A percentile compares a stretch with the other conserved stretches of the same genome.
Evolutionary conservation across 2,797 vertebrate species (phyloP).

Genomic region (Chelon labrosus): DNA sequence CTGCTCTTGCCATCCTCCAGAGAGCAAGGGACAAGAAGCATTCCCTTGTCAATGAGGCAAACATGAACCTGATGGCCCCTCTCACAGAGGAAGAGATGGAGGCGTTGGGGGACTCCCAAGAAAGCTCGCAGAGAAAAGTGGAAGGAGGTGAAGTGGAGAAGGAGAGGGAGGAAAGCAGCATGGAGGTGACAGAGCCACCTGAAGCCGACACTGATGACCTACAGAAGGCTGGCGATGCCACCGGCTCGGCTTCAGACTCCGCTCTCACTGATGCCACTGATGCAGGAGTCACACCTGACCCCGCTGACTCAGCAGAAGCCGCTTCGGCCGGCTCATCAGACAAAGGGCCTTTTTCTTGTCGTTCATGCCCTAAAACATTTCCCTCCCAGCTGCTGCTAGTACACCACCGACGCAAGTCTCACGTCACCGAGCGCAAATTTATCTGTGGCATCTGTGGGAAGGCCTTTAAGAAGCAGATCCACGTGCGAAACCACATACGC

Average conservation of each 20-base stretch:
- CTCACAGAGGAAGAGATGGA: slow-evolving; percentile 72
- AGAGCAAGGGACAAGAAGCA: slow-evolving; percentile 79
- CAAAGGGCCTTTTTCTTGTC: slow-evolving; percentile 79
- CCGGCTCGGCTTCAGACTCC: not conserved
- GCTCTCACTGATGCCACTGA: not conserved
- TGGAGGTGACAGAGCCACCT: slow-evolving; percentile 24
- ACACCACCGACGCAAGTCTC: slow-evolving; percentile 87
- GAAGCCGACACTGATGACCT: slow-evolving; percentile 12
- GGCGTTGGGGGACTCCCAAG: slow-evolving; percentile 31
- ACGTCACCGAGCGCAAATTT: slow-evolving; percentile 86
- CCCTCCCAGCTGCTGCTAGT: slow-evolving; percentile 86
- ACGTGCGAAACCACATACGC: slow-evolving; percentile 90
- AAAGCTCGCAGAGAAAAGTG: slow-evolving; percentile 30
- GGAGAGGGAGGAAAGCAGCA: slow-evolving; percentile 24
- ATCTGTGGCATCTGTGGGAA: slow-evolving; percentile 90
- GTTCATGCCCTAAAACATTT: slow-evolving; percentile 86
- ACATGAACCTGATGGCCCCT: slow-evolving; percentile 50
- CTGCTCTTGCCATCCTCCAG: slow-evolving; percentile 82
- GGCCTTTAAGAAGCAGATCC: slow-evolving; percentile 92
- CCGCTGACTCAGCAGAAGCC: slow-evolving; percentile 3
- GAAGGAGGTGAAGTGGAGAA: slow-evolving; percentile 24
- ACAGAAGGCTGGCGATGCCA: slow-evolving; percentile 18
- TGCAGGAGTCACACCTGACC: not conserved
- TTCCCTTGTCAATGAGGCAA: slow-evolving; percentile 25
- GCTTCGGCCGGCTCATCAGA: slow-evolving; percentile 10